Conservation (phyloP, 2,888 invertebrate genomes). For the Hoplodrina ambigua region DNA sequence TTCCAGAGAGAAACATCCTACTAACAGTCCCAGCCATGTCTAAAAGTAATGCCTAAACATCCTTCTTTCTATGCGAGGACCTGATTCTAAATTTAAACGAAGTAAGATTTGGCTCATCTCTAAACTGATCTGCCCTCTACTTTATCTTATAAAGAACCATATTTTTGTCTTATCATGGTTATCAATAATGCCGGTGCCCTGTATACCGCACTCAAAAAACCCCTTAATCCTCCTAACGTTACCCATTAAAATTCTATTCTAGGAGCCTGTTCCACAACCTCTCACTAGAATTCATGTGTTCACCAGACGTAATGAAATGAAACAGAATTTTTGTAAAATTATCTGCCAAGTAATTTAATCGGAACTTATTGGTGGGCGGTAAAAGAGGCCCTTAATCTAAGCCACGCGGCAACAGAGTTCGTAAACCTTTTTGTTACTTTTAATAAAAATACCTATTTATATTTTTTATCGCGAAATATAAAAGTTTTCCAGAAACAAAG, state of each 20-base stretch:
- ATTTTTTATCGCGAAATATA: conserved; percentile 46
- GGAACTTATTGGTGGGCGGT: not conserved
- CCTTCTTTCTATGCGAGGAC: not conserved
- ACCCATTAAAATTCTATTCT: conserved; percentile 14
- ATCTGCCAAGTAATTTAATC: not conserved
- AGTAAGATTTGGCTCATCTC: conserved; percentile 10
- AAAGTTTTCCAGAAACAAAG: conserved; percentile 60
- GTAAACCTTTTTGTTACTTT: conserved; percentile 24
- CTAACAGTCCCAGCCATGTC: not conserved
- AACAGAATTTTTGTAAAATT: not conserved
- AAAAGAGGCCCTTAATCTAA: conserved; percentile 1
- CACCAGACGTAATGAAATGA: not conserved
- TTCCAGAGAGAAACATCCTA: not conserved
- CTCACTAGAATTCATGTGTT: not conserved
- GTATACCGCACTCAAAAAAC: not conserved
- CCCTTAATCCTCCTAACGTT: conserved; percentile 21
- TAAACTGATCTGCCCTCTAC: not conserved
- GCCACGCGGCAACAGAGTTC: conserved; percentile 19
- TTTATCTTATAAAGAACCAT: conserved; percentile 12
- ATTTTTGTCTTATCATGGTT: conserved; percentile 39
- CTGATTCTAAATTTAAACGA: not conserved
- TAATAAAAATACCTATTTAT: conserved; percentile 44
- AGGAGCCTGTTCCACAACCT: not conserved
- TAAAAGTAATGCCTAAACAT: too few species aligned
- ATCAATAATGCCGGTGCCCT: conserved; percentile 27